Evolutionary conservation across 2,888 invertebrate genomes (phyloP), one percentile per base, ranked within the genome.

Genomic region (Bugulina stolonifera): DNA sequence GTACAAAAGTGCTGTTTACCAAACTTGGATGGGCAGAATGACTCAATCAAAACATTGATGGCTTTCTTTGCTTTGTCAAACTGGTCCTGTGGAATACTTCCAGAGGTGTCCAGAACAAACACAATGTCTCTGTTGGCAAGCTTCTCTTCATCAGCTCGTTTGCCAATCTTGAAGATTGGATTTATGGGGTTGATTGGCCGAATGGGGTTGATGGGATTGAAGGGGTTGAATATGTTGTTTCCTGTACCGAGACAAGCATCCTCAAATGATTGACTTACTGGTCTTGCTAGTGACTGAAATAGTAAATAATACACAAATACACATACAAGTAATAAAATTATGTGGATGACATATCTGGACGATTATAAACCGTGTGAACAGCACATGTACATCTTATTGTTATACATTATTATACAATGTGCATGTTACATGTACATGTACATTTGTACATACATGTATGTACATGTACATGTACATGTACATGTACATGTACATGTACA

Each of bases 61-160:
- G 64, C 64, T n/a, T 64, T 64, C 32, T 64, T 64, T 29, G 64
- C 64, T 27, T 64, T 64, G 2, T 64, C 64, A 32, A 64, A 64
- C 64, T 64, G 64, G 32, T 27, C 64, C 10, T 27, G 14, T 14
- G 64, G 64, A n/a, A 64, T 64, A n/a, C 64, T 64, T 27, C 64
- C 64, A 64, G 64, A 64, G 3, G 29, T 3, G 27, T 64, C 64
- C n/a, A 64, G n/a, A 3, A 64, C 64, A 34, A 64, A 64, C 25
- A 64, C 64, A 32, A 64, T 64, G 32, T 64, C 64, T 32, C 64
- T 27, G 64, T 64, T 64, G 10, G 64, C 64, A 3, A 64, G 34
- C 2, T 5, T 29, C 10, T 43, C 43, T 25, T 64, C 27, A 3
- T 64, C 64, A 5, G 22, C 27, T 64, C 64, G 25, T 32, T 64